phyloP scores from a whole-genome alignment of 2,888 invertebrate genomes.

The Euplexia lucipara region DNA sequence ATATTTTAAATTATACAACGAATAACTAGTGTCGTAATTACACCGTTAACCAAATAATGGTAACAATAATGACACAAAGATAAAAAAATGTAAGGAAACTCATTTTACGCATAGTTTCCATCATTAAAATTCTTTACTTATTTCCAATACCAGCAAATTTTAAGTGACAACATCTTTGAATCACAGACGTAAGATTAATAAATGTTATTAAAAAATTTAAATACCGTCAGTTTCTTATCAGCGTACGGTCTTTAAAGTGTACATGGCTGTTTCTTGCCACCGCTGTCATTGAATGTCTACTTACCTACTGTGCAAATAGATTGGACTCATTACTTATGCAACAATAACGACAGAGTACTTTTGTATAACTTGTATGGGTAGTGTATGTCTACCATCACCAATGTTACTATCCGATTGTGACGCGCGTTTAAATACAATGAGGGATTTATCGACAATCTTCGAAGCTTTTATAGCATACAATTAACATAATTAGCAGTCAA shows the following conservation, averaged over 20 bases:
- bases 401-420: background rate
- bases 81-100: background rate
- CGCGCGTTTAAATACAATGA: slow-evolving; percentile 1
- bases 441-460: background rate
- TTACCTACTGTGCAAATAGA: slow-evolving; percentile 40
- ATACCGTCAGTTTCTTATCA: slow-evolving; percentile 6
- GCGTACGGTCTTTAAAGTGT: slow-evolving; percentile 9
- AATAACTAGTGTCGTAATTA: background rate
- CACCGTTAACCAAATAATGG: background rate
- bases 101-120: background rate
- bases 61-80: background rate
- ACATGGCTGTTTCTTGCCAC: slow-evolving; percentile 7
- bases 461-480: slow-evolving; percentile 8
- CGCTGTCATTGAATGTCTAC: slow-evolving; percentile 21
- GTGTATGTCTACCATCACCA: no score
- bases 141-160: background rate
- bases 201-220: slow-evolving; percentile 10
- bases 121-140: background rate
- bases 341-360: slow-evolving; percentile 3
- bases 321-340: slow-evolving; percentile 19
- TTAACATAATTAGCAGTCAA: slow-evolving; percentile 17
- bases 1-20: background rate
- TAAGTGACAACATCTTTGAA: no score
- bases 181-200: no score
- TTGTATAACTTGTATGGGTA: no score